Conservation (phyloP, 2,888 invertebrate species). For the Ischnura elegans region DNA sequence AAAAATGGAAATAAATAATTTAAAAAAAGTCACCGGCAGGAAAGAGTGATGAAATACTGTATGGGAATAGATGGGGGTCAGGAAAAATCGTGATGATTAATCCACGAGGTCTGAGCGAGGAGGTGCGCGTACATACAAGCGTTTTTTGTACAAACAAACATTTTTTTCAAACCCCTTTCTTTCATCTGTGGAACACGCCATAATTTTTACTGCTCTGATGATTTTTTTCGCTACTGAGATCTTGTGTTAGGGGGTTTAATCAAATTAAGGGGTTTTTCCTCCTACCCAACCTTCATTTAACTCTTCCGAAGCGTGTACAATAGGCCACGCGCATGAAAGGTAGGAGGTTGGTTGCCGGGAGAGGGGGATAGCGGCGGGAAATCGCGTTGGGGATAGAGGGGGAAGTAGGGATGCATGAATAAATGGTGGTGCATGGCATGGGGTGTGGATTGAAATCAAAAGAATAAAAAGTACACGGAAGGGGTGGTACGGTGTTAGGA, state of each 20-base stretch:
- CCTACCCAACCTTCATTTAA: conserved; percentile 19
- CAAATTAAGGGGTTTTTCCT: neutral
- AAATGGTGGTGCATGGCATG: neutral
- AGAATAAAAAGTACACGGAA: neutral
- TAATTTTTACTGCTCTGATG: conserved; percentile 26
- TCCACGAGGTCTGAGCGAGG: neutral
- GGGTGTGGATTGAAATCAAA: neutral
- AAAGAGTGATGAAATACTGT: too few relatives aligned
- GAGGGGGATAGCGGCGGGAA: neutral
- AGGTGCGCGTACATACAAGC: too few relatives aligned
- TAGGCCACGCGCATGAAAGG: neutral
- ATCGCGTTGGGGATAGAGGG: neutral
- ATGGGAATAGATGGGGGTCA: neutral
- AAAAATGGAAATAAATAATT: neutral
- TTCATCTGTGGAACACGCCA: neutral
- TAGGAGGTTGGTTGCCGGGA: neutral
- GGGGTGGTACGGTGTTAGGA: too few relatives aligned
- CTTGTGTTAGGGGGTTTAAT: neutral
- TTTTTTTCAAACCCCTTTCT: neutral
- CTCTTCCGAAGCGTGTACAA: conserved; percentile 27
- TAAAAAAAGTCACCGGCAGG: neutral
- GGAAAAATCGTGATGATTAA: neutral
- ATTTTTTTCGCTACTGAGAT: conserved; percentile 15
- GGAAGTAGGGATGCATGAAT: neutral
- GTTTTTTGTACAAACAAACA: too few relatives aligned